These are phyloP conservation scores for Callyntrura guangdongensis DNA, from an alignment of 2,888 invertebrate genomes.

Conservation along the genomic window DNA sequence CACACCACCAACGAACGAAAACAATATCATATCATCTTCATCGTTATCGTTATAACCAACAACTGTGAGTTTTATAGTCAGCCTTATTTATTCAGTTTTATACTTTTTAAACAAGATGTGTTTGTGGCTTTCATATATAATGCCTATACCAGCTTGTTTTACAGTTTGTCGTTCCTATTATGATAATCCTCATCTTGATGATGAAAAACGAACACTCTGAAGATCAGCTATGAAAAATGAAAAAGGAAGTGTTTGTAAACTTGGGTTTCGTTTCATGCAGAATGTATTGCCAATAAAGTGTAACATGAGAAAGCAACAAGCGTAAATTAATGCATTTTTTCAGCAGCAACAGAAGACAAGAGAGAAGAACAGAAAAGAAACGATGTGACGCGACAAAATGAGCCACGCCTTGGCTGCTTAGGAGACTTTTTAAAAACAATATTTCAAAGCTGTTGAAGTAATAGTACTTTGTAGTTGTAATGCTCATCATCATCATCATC, in stretches of 20 bases:
- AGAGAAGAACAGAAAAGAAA: not conserved
- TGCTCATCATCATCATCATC: constrained; percentile 25
- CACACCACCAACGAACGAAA: constrained; percentile 14
- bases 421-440: constrained; percentile 13
- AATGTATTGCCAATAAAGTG: constrained; percentile 50
- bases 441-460: constrained; percentile 12
- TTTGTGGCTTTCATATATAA: not conserved
- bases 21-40: not conserved
- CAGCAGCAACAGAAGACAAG: constrained; percentile 5
- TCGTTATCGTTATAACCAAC: constrained; percentile 7
- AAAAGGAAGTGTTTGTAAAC: constrained; percentile 34
- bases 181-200: not conserved
- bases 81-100: not conserved
- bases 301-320: constrained; percentile 40
- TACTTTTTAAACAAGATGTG: not conserved
- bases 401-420: constrained; percentile 42
- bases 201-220: not conserved
- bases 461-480: not conserved
- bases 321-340: constrained; percentile 54
- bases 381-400: constrained; percentile 32
- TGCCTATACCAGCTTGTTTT: not conserved
- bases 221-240: constrained; percentile 32
- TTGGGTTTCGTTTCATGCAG: not conserved
- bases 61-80: not conserved
- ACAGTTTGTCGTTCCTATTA: not conserved